Conservation (phyloP, 1,140 invertebrate species). For the Caenorhabditis briggsae region DNA sequence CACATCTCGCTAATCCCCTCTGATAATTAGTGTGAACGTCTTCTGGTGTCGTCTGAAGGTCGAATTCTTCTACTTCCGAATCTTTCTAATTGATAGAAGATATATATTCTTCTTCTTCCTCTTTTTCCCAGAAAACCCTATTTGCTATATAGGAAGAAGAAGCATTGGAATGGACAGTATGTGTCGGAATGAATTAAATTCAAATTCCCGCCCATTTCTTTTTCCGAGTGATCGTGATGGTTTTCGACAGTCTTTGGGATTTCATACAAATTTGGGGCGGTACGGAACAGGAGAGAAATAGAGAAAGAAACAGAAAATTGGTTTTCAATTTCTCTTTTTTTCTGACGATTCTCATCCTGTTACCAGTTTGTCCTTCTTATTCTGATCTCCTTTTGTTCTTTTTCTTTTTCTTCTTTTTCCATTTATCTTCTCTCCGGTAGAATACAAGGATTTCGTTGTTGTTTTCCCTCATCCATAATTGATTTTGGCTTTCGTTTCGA, state of each 20-base stretch:
- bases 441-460: background rate
- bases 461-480: background rate
- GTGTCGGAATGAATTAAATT: conserved; percentile 36
- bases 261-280: background rate
- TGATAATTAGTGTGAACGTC: conserved; percentile 23
- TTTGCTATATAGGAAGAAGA: background rate
- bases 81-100: background rate
- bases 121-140: background rate
- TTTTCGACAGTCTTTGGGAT: conserved; percentile 5
- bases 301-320: conserved; percentile 14
- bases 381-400: background rate
- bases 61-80: background rate
- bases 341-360: background rate
- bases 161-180: background rate
- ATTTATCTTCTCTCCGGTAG: background rate
- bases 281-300: background rate
- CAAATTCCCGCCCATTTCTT: conserved; percentile 14
- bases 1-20: background rate
- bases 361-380: background rate
- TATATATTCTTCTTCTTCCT: conserved; percentile 5
- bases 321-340: background rate
- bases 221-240: background rate
- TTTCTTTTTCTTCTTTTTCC: background rate
- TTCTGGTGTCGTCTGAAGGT: conserved; percentile 2
- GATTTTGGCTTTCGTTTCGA: background rate